These are phyloP conservation scores for Oreochromis mossambicus DNA, from an alignment of 2,797 vertebrate genomes.

Conservation along the genomic window DNA sequence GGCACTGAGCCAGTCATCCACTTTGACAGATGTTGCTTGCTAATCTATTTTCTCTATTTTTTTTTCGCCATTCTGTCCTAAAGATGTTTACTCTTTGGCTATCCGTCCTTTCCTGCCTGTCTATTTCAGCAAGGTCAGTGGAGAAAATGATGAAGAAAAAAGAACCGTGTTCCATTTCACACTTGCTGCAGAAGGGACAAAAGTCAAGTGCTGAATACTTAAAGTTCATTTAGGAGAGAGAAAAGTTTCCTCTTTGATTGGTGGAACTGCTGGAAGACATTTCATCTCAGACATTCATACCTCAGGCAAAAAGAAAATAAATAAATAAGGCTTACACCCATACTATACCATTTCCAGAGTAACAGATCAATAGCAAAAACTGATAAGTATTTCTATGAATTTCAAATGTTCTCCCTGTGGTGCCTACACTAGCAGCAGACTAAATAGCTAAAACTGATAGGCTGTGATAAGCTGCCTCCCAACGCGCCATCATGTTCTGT, in stretches of 20 bases:
- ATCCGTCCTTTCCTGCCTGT: conserved; percentile 11
- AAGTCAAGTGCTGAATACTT: conserved; percentile 33
- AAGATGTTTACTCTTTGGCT: conserved; percentile 58
- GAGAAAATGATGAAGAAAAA: conserved; percentile 16
- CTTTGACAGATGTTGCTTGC: conserved; percentile 71
- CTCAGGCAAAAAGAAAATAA: conserved; percentile 21
- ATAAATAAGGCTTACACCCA: neutral
- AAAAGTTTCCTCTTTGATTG: conserved; percentile 37
- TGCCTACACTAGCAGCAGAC: conserved; percentile 44
- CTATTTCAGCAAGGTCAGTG: conserved; percentile 58
- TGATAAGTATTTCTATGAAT: conserved; percentile 74
- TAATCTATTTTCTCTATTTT: conserved; percentile 63
- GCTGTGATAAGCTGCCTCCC: conserved; percentile 8
- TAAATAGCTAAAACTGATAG: conserved; percentile 60
- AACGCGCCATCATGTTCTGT: conserved; percentile 9
- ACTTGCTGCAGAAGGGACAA: conserved; percentile 46
- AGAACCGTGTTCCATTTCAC: conserved; percentile 11
- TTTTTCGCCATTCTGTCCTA: conserved; percentile 29
- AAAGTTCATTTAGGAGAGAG: conserved; percentile 34
- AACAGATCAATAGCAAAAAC: conserved; percentile 63
- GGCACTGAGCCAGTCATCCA: conserved; percentile 72
- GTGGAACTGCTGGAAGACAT: conserved; percentile 27
- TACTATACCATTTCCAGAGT: conserved; percentile 46
- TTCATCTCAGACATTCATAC: conserved; percentile 15
- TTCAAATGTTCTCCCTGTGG: conserved; percentile 61